phyloP scores from a whole-genome alignment of 2,797 vertebrate species.

The Argyrosomus regius region DNA sequence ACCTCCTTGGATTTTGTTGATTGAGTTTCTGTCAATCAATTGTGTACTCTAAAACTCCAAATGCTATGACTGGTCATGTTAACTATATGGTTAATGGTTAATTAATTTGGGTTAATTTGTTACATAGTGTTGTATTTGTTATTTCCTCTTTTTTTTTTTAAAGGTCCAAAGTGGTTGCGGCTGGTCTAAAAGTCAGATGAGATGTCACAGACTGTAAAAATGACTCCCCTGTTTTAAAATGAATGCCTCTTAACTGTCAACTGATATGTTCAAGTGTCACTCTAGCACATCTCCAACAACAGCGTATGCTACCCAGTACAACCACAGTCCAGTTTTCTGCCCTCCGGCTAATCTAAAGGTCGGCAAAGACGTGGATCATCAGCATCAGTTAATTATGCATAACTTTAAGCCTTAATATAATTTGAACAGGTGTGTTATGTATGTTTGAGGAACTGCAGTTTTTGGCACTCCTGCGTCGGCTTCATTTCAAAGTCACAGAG shows the following conservation, averaged over 20 bases:
- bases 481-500: too few species aligned
- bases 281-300: not conserved
- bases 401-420: too few species aligned
- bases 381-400: too few species aligned
- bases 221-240: not conserved
- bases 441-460: too few species aligned
- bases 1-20: not conserved
- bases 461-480: too few species aligned
- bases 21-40: conserved; percentile 7
- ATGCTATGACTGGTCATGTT: not conserved
- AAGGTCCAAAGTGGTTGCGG: not conserved
- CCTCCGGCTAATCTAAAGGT: too few species aligned
- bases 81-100: too few species aligned
- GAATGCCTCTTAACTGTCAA: not conserved
- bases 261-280: not conserved
- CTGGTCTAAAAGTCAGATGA: not conserved
- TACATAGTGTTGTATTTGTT: not conserved
- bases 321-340: too few species aligned
- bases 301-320: too few species aligned
- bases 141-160: not conserved
- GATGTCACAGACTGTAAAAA: not conserved
- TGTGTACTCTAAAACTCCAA: not conserved
- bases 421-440: too few species aligned
- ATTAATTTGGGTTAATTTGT: too few species aligned
- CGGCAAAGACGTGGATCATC: too few species aligned